A percentile compares a stretch with the other conserved stretches of the same genome.
Evolutionary conservation across 1,140 invertebrate species (phyloP).

Genomic region (Ostrea edulis): DNA sequence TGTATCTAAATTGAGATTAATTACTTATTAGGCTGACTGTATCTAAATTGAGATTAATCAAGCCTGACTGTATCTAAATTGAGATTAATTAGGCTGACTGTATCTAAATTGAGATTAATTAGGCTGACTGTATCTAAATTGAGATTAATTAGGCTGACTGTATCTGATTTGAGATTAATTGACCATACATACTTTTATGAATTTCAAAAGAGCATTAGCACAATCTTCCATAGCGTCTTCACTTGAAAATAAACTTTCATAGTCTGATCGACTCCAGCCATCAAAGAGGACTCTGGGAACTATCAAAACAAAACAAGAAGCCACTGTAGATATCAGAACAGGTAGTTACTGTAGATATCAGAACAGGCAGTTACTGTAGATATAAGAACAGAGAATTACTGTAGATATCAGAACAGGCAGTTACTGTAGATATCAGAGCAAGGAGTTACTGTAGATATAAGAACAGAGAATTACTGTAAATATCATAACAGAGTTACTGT

Average conservation of each 20-base stretch:
- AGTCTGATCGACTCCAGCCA: slow-evolving; percentile 87
- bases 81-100: no score
- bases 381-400: background rate
- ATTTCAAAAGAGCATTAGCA: slow-evolving; percentile 69
- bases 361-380: background rate
- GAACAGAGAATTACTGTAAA: background rate
- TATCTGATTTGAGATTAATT: no score
- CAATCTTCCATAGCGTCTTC: slow-evolving; percentile 80
- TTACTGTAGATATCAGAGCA: background rate
- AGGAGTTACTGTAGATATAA: background rate
- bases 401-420: background rate
- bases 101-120: no score
- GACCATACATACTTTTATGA: slow-evolving; percentile 66
- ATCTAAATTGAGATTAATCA: no score
- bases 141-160: no score
- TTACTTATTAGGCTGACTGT: no score
- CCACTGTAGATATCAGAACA: background rate
- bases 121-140: no score
- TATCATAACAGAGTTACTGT: background rate
- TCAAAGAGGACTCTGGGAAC: slow-evolving; percentile 93
- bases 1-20: no score
- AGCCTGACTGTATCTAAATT: no score
- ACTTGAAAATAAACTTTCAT: slow-evolving; percentile 84
- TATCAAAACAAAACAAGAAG: slow-evolving; percentile 73
- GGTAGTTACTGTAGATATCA: background rate